Evolutionary conservation across 1,140 invertebrate species (phyloP).

Genomic region (Drosophila kurseongensis): DNA sequence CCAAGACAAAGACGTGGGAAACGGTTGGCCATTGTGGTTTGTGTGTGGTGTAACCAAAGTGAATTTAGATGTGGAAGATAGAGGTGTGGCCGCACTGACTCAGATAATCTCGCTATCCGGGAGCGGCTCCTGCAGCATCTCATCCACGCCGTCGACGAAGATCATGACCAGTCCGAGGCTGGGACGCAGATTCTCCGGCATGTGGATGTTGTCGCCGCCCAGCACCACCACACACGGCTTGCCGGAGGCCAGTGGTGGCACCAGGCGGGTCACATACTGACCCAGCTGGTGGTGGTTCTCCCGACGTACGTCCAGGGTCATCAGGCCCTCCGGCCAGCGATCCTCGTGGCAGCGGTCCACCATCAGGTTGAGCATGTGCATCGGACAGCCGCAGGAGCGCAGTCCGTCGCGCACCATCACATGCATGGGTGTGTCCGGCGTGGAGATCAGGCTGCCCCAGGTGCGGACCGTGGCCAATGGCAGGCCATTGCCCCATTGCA

Average conservation of each 20-base stretch:
- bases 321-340: slow-evolving; percentile 58
- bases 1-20: not conserved
- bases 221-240: slow-evolving; percentile 59
- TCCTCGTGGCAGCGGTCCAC: slow-evolving; percentile 64
- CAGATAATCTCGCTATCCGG: slow-evolving; percentile 21
- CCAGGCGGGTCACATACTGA: slow-evolving; percentile 43
- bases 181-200: slow-evolving; percentile 60
- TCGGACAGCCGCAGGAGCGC: slow-evolving; percentile 45
- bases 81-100: not conserved
- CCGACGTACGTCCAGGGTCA: slow-evolving; percentile 45
- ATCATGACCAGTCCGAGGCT: slow-evolving; percentile 54
- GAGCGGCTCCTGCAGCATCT: slow-evolving; percentile 14
- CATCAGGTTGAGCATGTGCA: slow-evolving; percentile 55
- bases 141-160: slow-evolving; percentile 60
- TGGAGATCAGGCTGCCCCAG: slow-evolving; percentile 69
- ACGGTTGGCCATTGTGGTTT: not conserved
- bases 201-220: slow-evolving; percentile 57
- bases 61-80: slow-evolving; percentile 32
- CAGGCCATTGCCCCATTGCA: slow-evolving; percentile 54
- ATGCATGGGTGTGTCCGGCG: slow-evolving; percentile 54
- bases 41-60: slow-evolving; percentile 1
- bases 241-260: slow-evolving; percentile 21
- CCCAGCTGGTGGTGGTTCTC: slow-evolving; percentile 34
- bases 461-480: slow-evolving; percentile 28
- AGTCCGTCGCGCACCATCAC: slow-evolving; percentile 47